These are phyloP conservation scores for Steatocranus sp. DNA, from an alignment of 2,797 vertebrate genomes.

Conservation along the genomic window DNA sequence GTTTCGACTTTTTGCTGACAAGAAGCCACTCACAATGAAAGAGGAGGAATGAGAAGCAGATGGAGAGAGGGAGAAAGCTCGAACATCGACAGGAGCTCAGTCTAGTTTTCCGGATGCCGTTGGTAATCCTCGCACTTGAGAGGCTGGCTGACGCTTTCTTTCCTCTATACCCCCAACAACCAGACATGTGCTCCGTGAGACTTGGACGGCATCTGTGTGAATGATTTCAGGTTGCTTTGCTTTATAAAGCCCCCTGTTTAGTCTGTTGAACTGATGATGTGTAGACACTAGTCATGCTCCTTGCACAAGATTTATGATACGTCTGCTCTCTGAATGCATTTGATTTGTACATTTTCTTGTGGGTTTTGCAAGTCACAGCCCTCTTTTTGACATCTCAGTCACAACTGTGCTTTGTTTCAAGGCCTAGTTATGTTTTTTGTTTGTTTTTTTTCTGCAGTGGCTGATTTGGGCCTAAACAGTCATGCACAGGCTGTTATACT, in stretches of 20 bases:
- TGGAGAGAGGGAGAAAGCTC: slow-evolving; percentile 39
- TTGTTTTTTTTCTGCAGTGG: background rate
- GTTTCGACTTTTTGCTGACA: slow-evolving; percentile 25
- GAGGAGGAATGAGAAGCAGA: slow-evolving; percentile 59
- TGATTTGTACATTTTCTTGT: slow-evolving; percentile 14
- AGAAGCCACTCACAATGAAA: slow-evolving; percentile 32
- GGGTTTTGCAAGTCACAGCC: background rate
- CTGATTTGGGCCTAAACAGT: background rate
- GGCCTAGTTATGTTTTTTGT: background rate
- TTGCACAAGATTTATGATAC: slow-evolving; percentile 5
- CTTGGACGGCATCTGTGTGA: background rate
- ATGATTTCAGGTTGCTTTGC: background rate
- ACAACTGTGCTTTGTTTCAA: background rate
- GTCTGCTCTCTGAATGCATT: background rate
- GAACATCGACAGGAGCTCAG: slow-evolving; percentile 62
- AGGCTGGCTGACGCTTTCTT: background rate
- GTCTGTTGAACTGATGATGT: slow-evolving; percentile 8
- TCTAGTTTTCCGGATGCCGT: slow-evolving; percentile 55
- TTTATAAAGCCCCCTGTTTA: slow-evolving; percentile 23
- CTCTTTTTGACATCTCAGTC: background rate
- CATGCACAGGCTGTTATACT: background rate
- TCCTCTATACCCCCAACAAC: slow-evolving; percentile 6
- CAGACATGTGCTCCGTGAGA: slow-evolving; percentile 10
- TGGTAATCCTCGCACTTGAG: slow-evolving; percentile 51
- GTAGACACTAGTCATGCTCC: slow-evolving; percentile 4